These are phyloP conservation scores for Coptodon bakossiorum DNA, from an alignment of 2,113 vertebrate genomes.

Conservation along the genomic window DNA sequence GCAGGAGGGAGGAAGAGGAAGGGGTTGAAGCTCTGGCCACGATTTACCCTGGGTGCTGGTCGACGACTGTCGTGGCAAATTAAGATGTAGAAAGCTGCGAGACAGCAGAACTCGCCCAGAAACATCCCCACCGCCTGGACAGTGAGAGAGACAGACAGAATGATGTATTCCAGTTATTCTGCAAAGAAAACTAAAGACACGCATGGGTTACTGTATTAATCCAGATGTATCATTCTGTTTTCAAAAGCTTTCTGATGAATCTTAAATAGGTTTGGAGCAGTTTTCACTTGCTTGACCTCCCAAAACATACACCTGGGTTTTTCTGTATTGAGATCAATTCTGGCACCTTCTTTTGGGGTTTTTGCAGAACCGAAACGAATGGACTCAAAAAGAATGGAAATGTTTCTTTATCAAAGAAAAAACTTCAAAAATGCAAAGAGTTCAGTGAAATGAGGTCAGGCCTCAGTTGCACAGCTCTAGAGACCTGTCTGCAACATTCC, in stretches of 20 bases:
- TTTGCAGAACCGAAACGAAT: not conserved
- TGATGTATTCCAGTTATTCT: not conserved
- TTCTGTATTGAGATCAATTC: not conserved
- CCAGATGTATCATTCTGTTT: not conserved
- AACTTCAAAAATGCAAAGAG: not conserved
- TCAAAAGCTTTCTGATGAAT: not conserved
- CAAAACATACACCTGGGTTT: not conserved
- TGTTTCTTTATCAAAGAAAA: not conserved
- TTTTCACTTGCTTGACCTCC: not conserved
- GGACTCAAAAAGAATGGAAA: not conserved
- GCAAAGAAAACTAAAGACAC: not conserved
- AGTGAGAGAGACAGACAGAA: not conserved
- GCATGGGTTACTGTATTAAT: not conserved
- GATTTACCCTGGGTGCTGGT: conserved; percentile 67
- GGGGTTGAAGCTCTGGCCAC: conserved; percentile 77
- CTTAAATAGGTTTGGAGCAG: not conserved
- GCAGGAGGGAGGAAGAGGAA: conserved; percentile 87
- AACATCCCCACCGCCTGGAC: conserved; percentile 89
- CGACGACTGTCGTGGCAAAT: conserved; percentile 66
- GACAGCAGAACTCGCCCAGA: conserved; percentile 85
- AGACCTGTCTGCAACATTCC: not conserved
- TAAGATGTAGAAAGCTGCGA: conserved; percentile 81
- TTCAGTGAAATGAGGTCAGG: not conserved
- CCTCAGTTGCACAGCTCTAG: not conserved
- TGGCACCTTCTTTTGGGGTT: not conserved